phyloP scores from a whole-genome alignment of 2,113 vertebrate species.

The Ptyas mucosa region DNA sequence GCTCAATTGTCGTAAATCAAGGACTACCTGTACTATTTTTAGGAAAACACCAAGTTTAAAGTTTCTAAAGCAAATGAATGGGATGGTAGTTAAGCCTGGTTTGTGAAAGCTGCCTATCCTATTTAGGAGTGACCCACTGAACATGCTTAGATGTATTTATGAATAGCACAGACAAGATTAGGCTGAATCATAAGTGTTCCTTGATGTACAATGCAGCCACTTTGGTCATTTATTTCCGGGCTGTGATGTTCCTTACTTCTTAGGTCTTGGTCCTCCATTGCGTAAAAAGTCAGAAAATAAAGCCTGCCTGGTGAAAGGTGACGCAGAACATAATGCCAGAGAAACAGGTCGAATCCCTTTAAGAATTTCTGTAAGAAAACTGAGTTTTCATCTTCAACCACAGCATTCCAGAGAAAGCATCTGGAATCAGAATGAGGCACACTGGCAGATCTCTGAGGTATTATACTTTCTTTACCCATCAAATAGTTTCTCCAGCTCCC shows the following conservation, averaged over 20 bases:
- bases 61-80: not conserved
- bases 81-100: not conserved
- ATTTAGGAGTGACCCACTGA: not conserved
- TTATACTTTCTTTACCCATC: not conserved
- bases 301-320: not conserved
- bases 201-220: not conserved
- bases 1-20: no score
- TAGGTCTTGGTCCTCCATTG: constrained; percentile 28
- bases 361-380: not conserved
- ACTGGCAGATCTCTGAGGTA: constrained; percentile 1
- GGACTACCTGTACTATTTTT: not conserved
- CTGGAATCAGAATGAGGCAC: constrained; percentile 20
- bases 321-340: not conserved
- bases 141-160: not conserved
- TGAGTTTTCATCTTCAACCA: constrained; percentile 12
- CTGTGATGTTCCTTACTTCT: constrained; percentile 4
- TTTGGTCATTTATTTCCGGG: not conserved
- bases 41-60: not conserved
- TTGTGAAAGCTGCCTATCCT: not conserved
- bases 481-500: not conserved
- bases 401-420: not conserved
- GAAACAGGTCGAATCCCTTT: not conserved
- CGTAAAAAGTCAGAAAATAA: constrained; percentile 10
- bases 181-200: not conserved
- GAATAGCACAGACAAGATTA: not conserved